Evolutionary conservation across 2,888 invertebrate species (phyloP).

Genomic region (Apamea crenata): DNA sequence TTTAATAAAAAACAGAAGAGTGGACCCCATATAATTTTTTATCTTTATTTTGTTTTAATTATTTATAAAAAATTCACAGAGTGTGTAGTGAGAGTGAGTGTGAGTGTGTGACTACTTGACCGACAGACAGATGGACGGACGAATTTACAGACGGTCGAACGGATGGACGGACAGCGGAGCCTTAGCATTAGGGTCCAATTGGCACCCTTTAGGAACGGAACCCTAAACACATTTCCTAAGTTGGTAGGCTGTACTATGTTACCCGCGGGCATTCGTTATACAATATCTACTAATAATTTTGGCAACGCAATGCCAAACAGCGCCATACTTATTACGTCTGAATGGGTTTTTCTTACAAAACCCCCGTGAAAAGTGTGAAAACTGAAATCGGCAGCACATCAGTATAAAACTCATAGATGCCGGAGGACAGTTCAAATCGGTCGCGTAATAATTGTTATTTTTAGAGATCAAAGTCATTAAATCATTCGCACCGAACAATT

Average conservation of each 20-base stretch:
- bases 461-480: conserved; percentile 76
- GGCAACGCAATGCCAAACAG: background rate
- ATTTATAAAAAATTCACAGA: no score
- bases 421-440: conserved; percentile 18
- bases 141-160: background rate
- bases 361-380: background rate
- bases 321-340: conserved; percentile 27
- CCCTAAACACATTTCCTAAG: background rate
- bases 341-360: conserved; percentile 33
- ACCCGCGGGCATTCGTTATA: background rate
- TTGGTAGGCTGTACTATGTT: background rate
- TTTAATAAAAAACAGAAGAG: no score
- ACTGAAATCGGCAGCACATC: background rate
- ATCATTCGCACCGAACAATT: conserved; percentile 14
- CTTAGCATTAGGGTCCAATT: background rate
- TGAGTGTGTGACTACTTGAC: no score
- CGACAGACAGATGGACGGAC: background rate
- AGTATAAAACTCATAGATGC: background rate
- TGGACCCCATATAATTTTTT: no score
- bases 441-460: conserved; percentile 69
- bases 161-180: background rate
- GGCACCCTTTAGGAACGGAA: background rate
- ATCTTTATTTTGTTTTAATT: no score
- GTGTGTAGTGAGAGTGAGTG: no score
- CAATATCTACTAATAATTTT: conserved; percentile 2